A percentile compares a stretch with the other conserved stretches of the same genome.
Conservation (phyloP, 23 tunicate genomes). For the Ascidia mentula region DNA sequence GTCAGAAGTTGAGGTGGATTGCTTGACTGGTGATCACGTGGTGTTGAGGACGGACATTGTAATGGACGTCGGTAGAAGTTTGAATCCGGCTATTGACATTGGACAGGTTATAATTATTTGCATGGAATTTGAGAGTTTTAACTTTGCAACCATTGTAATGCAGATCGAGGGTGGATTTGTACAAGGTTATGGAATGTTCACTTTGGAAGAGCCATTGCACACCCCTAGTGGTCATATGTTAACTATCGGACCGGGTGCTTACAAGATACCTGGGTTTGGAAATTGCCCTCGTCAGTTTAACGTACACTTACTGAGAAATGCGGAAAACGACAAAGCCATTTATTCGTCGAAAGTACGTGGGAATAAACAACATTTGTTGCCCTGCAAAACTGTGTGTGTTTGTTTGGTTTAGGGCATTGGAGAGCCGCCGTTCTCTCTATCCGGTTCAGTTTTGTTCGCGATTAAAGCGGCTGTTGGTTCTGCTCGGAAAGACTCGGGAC, state of each 20-base stretch:
- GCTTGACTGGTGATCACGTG: conserved; percentile 83
- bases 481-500: conserved; percentile 45
- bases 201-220: conserved; percentile 70
- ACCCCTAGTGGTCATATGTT: conserved; percentile 52
- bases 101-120: conserved; percentile 50
- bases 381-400: no score
- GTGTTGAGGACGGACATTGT: conserved; percentile 70
- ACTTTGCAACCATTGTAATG: not conserved
- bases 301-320: conserved; percentile 56
- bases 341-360: conserved; percentile 53
- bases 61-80: conserved; percentile 82
- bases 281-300: conserved; percentile 73
- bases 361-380: not conserved
- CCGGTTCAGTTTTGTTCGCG: conserved; percentile 73
- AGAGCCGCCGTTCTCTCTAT: conserved; percentile 80
- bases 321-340: conserved; percentile 46
- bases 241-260: conserved; percentile 82
- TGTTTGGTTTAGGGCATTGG: conserved; percentile 64
- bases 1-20: conserved; percentile 83
- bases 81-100: conserved; percentile 82
- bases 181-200: conserved; percentile 81
- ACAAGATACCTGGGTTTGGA: conserved; percentile 92
- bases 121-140: not conserved
- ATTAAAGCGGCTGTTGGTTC: conserved; percentile 65
- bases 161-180: conserved; percentile 87